A percentile compares a stretch with the other conserved stretches of the same genome.
These are phyloP conservation scores for Eudemis profundana DNA, from an alignment of 2,888 invertebrate genomes.

Conservation along the genomic window DNA sequence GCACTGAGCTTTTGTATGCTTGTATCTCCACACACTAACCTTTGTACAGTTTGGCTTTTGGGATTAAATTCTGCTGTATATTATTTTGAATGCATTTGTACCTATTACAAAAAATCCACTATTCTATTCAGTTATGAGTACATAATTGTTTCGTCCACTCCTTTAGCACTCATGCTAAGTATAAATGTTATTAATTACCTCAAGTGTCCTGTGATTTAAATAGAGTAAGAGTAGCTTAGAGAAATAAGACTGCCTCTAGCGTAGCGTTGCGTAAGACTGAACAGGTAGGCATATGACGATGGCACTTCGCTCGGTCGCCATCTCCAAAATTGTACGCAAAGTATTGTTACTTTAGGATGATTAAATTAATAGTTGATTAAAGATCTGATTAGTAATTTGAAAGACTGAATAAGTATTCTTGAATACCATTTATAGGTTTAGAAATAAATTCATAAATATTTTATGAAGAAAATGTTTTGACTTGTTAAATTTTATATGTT, in stretches of 20 bases:
- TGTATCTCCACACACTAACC: constrained; percentile 39
- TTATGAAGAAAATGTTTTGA: constrained; percentile 65
- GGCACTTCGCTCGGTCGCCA: constrained; percentile 1
- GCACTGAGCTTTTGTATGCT: constrained; percentile 49
- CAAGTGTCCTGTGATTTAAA: constrained; percentile 57
- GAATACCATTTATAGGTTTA: constrained; percentile 56
- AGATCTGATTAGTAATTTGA: constrained; percentile 48
- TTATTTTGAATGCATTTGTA: constrained; percentile 45
- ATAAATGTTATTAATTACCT: constrained; percentile 52
- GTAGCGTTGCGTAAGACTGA: constrained; percentile 52
- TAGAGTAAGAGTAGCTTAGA: constrained; percentile 56
- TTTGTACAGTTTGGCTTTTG: constrained; percentile 38
- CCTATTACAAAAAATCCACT: too few relatives aligned
- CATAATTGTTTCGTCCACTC: constrained; percentile 44
- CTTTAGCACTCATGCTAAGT: constrained; percentile 51
- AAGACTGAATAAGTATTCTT: constrained; percentile 50
- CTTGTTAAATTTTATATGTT: constrained; percentile 72
- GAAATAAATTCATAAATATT: constrained; percentile 58
- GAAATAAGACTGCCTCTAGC: constrained; percentile 67
- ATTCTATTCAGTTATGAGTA: constrained; percentile 32
- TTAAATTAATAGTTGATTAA: constrained; percentile 51
- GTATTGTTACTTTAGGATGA: constrained; percentile 46
- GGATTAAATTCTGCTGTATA: constrained; percentile 46
- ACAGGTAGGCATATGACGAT: constrained; percentile 12
- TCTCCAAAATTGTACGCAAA: constrained; percentile 15